These are phyloP conservation scores for Nephrotoma guestfalica DNA, from an alignment of 2,888 invertebrate species.

Conservation along the genomic window DNA sequence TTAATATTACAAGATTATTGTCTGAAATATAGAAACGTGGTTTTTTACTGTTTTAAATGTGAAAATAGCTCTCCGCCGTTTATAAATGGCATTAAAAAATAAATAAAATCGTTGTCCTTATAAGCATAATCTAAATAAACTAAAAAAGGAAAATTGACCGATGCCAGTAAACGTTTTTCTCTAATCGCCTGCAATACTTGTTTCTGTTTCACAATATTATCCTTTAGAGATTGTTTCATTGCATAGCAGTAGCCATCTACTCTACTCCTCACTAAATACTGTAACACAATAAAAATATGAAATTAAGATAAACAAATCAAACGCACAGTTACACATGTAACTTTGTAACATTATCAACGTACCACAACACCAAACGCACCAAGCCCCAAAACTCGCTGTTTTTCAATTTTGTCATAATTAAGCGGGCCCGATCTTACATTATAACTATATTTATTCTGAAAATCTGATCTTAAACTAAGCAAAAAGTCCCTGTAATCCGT, in stretches of 20 bases:
- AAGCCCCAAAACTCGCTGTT: constrained; percentile 64
- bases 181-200: constrained; percentile 79
- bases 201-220: constrained; percentile 75
- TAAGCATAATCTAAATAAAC: constrained; percentile 71
- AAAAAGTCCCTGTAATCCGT: constrained; percentile 30
- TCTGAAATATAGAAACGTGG: not conserved
- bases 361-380: constrained; percentile 87
- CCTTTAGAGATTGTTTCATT: constrained; percentile 81
- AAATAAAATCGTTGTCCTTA: constrained; percentile 75
- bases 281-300: not conserved
- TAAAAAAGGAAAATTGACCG: constrained; percentile 80
- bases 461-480: constrained; percentile 39
- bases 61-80: constrained; percentile 81
- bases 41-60: constrained; percentile 43
- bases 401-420: constrained; percentile 46
- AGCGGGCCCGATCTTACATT: constrained; percentile 19
- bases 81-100: constrained; percentile 72
- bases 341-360: not conserved
- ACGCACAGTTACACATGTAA: not conserved
- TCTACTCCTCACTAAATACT: constrained; percentile 43
- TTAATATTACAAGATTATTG: not conserved
- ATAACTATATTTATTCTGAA: constrained; percentile 37
- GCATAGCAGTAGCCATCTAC: constrained; percentile 50
- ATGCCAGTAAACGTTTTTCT: constrained; percentile 80
- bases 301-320: not conserved